Evolutionary conservation across 2,113 vertebrate genomes (phyloP), one percentile per base, ranked within the genome.

Genomic region (Menidia beryllina): DNA sequence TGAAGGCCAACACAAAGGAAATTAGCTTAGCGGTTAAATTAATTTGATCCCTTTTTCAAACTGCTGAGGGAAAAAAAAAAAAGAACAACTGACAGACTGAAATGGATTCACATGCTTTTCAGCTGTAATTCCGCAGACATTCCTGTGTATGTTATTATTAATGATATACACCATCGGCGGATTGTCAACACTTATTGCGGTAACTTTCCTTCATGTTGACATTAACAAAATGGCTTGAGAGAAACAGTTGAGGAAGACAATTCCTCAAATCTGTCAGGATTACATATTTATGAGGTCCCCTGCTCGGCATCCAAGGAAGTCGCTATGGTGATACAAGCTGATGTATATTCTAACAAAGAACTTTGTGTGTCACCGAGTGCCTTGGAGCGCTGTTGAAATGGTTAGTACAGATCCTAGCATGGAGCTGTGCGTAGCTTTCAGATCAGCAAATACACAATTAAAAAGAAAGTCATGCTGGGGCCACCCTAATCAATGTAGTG

Each of bases 201-300:
- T 75, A 83, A 90, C 86, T 90, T 90, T 88, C 77, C 88, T 81
- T 91, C 87, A 85, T 90, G 87, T 92, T 92, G 91, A 90, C 90
- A 90, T 90, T 91, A 92, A 91, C 90, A 89, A 90, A 91, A 92
- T 79, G 88, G 84, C 89, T 89, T 66, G 82, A 88, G 85, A 87
- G 84, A 85, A 90, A 83, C 88, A 84, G 82, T 83, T 81, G 89
- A 90, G 82, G 78, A 83, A 78, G 86, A 89, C 88, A 79, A 91
- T 92, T 90, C 78, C 90, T 92, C 91, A 92, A 91, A 92, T 91
- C 81, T 90, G 89, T 89, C 89, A 85, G 72, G 72, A 85, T 88
- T 91, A 89, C 91, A 93, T 92, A 94, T 94, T 92, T 90, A 94
- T 93, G 90, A 92, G 89, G 77, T 88, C 75, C 84, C 83, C 81